Percentiles rank a stretch among this genome's conserved stretches.
Conservation (phyloP, 2,113 vertebrate species). For the Aptenodytes patagonicus region DNA sequence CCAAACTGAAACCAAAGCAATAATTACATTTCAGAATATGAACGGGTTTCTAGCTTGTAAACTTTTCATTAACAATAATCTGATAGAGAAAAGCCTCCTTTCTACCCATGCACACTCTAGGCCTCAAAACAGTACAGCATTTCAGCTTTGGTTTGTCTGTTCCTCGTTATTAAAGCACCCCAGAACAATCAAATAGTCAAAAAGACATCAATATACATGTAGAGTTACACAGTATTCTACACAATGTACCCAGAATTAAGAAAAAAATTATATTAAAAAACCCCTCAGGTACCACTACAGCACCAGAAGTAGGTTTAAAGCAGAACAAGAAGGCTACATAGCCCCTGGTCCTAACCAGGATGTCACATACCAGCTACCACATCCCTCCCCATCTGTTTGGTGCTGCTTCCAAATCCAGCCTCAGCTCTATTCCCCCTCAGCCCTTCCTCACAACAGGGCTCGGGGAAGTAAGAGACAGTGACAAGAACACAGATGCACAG, state of each 20-base stretch:
- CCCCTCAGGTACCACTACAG: neutral
- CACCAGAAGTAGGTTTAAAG: neutral
- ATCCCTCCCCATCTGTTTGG: neutral
- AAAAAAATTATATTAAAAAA: neutral
- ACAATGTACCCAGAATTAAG: fast-evolving
- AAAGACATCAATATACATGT: fast-evolving
- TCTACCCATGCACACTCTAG: neutral
- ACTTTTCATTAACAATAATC: neutral
- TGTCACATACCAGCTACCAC: too few species aligned
- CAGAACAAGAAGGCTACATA: fast-evolving
- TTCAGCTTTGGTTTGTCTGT: neutral
- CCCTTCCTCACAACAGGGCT: neutral
- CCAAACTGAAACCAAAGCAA: neutral
- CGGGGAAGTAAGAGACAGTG: fast-evolving
- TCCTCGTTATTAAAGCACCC: neutral
- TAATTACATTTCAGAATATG: neutral
- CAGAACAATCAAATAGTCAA: neutral
- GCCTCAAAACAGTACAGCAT: neutral
- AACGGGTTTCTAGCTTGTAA: neutral
- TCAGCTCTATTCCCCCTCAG: fast-evolving
- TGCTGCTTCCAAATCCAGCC: neutral
- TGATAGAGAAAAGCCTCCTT: neutral
- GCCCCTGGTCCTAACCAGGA: neutral
- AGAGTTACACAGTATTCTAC: neutral
- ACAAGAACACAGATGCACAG: fast-evolving